Evolutionary conservation across 1,140 invertebrate genomes (phyloP).

Genomic region (Diploscapter pachys): DNA sequence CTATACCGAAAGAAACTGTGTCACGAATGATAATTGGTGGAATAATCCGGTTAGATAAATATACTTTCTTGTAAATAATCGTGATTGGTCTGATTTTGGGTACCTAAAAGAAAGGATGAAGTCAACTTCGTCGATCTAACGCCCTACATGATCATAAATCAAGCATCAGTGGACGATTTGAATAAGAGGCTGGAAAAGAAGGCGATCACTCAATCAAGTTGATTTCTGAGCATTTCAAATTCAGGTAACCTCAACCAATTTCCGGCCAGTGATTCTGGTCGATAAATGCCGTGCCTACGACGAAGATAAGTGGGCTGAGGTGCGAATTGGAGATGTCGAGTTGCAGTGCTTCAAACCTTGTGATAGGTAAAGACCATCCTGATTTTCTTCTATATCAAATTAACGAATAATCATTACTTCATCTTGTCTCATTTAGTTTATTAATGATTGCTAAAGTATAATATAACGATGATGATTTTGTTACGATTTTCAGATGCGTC

Average conservation of each 20-base stretch:
- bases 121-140: constrained; percentile 26
- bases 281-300: constrained; percentile 51
- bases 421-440: too few relatives aligned
- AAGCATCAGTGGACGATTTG: neutral
- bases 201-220: neutral
- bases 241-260: constrained; percentile 45
- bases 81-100: neutral
- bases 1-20: constrained; percentile 23
- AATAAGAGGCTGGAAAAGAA: constrained; percentile 22
- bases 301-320: constrained; percentile 48
- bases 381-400: too few relatives aligned
- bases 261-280: constrained; percentile 58
- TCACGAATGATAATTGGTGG: constrained; percentile 19
- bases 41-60: constrained; percentile 15
- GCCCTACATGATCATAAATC: constrained; percentile 31
- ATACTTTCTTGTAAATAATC: neutral
- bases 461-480: neutral
- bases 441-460: neutral
- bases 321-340: constrained; percentile 44
- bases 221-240: neutral
- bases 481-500: constrained; percentile 32
- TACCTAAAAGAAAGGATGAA: constrained; percentile 23
- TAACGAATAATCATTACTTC: too few relatives aligned
- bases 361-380: constrained; percentile 26
- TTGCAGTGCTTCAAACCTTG: constrained; percentile 51